Conservation (phyloP, 2,888 invertebrate genomes). For the Drosophila vallismaia region DNA sequence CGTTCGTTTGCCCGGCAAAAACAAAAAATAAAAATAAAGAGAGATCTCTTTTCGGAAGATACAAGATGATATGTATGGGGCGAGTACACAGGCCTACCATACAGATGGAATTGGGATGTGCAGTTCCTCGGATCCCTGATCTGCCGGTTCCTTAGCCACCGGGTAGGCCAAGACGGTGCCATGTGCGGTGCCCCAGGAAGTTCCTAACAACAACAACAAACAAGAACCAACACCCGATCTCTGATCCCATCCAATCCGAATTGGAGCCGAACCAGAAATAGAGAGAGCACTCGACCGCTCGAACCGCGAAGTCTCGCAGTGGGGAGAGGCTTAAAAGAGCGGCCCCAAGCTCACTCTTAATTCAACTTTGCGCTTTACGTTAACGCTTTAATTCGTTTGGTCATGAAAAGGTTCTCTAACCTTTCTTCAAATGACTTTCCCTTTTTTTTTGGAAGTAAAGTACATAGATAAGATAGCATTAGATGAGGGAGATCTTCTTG, state of each 20-base stretch:
- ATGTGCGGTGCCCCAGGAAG: slow-evolving; percentile 1
- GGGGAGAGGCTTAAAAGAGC: not conserved
- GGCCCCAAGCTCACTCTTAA: not conserved
- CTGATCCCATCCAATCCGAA: slow-evolving; percentile 2
- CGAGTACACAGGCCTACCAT: not conserved
- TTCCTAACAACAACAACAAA: not conserved
- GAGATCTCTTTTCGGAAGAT: not conserved
- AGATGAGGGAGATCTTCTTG: not conserved
- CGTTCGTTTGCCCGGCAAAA: not conserved
- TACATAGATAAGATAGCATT: slow-evolving; percentile 3
- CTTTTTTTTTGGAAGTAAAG: not conserved
- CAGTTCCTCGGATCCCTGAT: not conserved
- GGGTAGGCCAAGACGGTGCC: not conserved
- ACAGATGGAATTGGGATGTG: not conserved
- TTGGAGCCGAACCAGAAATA: not conserved
- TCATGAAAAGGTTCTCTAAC: not conserved
- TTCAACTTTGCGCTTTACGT: not conserved
- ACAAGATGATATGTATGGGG: not conserved
- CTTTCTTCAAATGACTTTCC: slow-evolving; percentile 3
- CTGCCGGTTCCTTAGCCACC: not conserved
- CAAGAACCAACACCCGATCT: not conserved
- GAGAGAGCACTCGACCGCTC: not conserved
- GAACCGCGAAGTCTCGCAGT: not conserved
- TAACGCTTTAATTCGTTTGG: not conserved
- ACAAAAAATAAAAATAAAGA: not conserved